Percentiles rank a stretch among this genome's conserved stretches.
phyloP scores from a whole-genome alignment of 2,888 invertebrate genomes.

The Petrolisthes manimaculis region DNA sequence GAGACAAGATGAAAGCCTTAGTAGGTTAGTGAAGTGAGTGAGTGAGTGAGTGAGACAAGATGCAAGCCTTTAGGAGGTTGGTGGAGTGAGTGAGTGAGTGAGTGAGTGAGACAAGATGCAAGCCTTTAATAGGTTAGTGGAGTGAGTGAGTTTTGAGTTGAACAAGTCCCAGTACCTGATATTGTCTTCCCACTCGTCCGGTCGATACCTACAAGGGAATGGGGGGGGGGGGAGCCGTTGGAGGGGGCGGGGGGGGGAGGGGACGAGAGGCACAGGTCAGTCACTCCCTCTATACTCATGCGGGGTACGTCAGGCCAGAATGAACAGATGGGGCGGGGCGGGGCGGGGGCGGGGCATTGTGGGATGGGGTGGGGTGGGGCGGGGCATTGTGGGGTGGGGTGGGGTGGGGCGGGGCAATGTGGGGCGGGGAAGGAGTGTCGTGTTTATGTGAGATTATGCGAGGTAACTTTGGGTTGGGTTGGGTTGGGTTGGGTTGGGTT shows the following conservation, averaged over 20 bases:
- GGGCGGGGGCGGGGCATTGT: neutral
- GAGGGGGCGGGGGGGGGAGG: slow-evolving; percentile 41
- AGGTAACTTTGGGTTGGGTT: too few relatives aligned
- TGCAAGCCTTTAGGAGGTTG: neutral
- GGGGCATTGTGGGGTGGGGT: neutral
- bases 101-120: neutral
- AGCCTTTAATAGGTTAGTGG: neutral
- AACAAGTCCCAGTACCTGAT: slow-evolving; percentile 52
- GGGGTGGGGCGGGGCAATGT: neutral
- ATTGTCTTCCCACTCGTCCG: slow-evolving; percentile 57
- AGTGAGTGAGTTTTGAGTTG: slow-evolving; percentile 16
- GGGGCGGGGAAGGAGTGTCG: neutral
- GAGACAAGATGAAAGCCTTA: neutral
- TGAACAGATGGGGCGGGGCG: neutral
- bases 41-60: neutral
- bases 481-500: too few relatives aligned
- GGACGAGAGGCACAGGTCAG: slow-evolving; percentile 48
- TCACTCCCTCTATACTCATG: slow-evolving; percentile 53
- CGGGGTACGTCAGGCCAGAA: slow-evolving; percentile 37
- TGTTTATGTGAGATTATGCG: too few relatives aligned
- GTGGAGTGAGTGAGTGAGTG: slow-evolving; percentile 4
- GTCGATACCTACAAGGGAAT: slow-evolving; percentile 56
- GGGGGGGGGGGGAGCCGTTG: slow-evolving; percentile 21
- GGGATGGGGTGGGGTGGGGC: neutral
- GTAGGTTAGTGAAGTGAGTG: neutral